Conservation (phyloP, 2,888 invertebrate genomes). For the Dynastes maya region DNA sequence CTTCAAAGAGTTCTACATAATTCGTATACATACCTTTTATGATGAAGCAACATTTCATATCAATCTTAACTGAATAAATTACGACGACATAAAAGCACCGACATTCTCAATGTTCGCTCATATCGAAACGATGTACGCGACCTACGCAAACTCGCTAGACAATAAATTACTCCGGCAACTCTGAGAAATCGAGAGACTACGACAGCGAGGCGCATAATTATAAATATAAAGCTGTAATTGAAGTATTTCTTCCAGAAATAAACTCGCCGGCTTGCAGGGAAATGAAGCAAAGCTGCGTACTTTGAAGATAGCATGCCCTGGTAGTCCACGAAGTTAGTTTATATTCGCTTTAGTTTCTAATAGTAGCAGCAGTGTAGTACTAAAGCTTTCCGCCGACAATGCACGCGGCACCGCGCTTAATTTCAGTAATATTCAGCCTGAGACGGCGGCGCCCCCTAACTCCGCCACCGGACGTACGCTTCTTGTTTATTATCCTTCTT, state of each 20-base stretch:
- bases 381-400: not conserved
- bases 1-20: no score
- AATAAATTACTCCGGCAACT: no score
- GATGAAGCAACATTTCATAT: no score
- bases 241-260: conserved; percentile 11
- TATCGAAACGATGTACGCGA: no score
- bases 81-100: no score
- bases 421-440: conserved; percentile 23
- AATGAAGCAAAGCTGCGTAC: conserved; percentile 30
- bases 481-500: conserved; percentile 27
- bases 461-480: not conserved
- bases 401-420: conserved; percentile 16
- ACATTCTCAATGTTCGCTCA: no score
- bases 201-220: conserved; percentile 12
- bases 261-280: conserved; percentile 6
- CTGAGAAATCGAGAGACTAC: no score
- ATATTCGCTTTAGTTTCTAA: conserved; percentile 10
- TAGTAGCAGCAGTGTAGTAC: no score
- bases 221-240: conserved; percentile 22
- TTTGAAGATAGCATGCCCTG: conserved; percentile 19
- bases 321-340: conserved; percentile 8
- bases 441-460: not conserved
- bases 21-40: no score
- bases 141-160: no score
- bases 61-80: no score